phyloP scores from a whole-genome alignment of 2,888 invertebrate species.

The Buathra laborator region DNA sequence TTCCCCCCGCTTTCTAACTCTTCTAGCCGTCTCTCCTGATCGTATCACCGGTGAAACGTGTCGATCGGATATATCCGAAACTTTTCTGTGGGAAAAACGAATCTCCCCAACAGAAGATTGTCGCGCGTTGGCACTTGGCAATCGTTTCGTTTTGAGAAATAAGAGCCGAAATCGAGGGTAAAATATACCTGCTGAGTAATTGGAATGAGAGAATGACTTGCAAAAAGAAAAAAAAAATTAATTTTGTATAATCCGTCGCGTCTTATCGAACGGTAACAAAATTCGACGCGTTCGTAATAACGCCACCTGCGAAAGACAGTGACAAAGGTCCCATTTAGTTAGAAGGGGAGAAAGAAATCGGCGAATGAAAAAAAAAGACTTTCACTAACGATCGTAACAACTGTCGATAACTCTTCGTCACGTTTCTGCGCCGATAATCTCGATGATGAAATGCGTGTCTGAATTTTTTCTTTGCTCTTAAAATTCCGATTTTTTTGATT shows the following conservation, averaged over 20 bases:
- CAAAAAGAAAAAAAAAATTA: slow-evolving; percentile 28
- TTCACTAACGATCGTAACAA: not conserved
- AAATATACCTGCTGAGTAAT: slow-evolving; percentile 52
- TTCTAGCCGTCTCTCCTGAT: too few species aligned
- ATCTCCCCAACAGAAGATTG: slow-evolving; percentile 31
- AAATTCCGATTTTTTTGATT: too few species aligned
- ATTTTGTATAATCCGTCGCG: not conserved
- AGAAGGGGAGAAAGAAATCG: not conserved
- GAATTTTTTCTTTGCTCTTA: not conserved
- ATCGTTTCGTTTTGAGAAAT: not conserved
- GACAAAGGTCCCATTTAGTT: not conserved
- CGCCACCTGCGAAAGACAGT: slow-evolving; percentile 27
- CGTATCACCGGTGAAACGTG: slow-evolving; percentile 25
- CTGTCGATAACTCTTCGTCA: not conserved
- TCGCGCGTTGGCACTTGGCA: too few species aligned
- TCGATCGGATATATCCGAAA: slow-evolving; percentile 57
- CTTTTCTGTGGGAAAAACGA: slow-evolving; percentile 44
- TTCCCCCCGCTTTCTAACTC: not conserved
- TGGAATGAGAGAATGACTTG: slow-evolving; percentile 69
- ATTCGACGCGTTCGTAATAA: slow-evolving; percentile 11
- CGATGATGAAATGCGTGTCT: not conserved
- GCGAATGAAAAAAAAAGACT: not conserved
- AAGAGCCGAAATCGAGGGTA: slow-evolving; percentile 43
- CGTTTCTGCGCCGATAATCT: not conserved
- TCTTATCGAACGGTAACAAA: not conserved